phyloP scores from a whole-genome alignment of 2,888 invertebrate species.

The Ennomos erosarius region DNA sequence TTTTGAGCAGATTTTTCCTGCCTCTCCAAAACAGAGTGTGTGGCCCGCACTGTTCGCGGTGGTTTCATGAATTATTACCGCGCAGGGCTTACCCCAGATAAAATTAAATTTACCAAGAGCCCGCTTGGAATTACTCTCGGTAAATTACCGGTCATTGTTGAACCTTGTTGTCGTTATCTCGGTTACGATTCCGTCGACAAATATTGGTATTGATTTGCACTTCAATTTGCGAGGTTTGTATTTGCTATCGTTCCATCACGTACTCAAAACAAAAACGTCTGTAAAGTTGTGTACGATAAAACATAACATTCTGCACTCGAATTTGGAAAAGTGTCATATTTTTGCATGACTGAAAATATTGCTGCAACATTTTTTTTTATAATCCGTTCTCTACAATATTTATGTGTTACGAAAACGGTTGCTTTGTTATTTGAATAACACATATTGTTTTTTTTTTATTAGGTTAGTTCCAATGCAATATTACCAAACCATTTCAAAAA shows the following conservation, averaged over 20 bases:
- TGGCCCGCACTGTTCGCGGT: conserved; percentile 41
- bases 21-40: conserved; percentile 25
- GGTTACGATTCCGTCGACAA: conserved; percentile 60
- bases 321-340: neutral
- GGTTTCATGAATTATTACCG: conserved; percentile 68
- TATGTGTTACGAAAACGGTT: too few species aligned
- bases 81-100: conserved; percentile 63
- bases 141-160: conserved; percentile 74
- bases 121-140: conserved; percentile 64
- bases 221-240: conserved; percentile 41
- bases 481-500: too few species aligned
- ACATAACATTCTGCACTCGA: conserved; percentile 2
- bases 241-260: conserved; percentile 40
- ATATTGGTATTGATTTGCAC: conserved; percentile 65
- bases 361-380: too few species aligned
- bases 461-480: too few species aligned
- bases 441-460: too few species aligned
- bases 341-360: too few species aligned
- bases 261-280: conserved; percentile 34
- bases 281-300: conserved; percentile 17
- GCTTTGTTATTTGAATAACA: too few species aligned
- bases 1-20: conserved; percentile 31
- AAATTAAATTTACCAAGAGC: conserved; percentile 72
- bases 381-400: too few species aligned
- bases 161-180: conserved; percentile 59